Conservation (phyloP, 2,888 invertebrate genomes). For the Allygus modestus region DNA sequence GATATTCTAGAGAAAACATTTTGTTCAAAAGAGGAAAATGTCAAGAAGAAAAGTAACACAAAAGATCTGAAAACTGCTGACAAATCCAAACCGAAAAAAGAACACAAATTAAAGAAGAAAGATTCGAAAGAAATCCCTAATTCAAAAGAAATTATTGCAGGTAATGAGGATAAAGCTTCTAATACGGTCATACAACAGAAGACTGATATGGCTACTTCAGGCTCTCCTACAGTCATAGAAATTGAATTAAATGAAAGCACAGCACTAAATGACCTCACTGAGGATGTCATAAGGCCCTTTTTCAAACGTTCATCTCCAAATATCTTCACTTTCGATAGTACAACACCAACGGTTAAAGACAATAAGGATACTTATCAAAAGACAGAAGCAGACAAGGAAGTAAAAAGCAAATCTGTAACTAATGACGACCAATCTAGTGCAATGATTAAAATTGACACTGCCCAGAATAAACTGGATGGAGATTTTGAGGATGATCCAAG, state of each 20-base stretch:
- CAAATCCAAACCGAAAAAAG: background rate
- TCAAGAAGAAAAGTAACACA: background rate
- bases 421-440: background rate
- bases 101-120: background rate
- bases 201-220: background rate
- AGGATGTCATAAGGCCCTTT: slow-evolving; percentile 14
- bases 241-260: slow-evolving; percentile 34
- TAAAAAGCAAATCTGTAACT: background rate
- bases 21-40: background rate
- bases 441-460: background rate
- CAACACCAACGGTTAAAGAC: background rate
- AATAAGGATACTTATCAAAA: background rate
- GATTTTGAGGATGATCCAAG: too few species aligned
- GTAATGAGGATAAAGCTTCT: background rate
- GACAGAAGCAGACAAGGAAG: background rate
- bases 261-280: slow-evolving; percentile 2
- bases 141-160: background rate
- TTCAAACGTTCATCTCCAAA: slow-evolving; percentile 28
- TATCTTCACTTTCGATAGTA: background rate
- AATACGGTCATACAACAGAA: background rate
- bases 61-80: background rate
- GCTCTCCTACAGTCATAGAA: background rate
- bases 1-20: background rate
- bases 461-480: too few species aligned
- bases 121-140: background rate